phyloP scores from a whole-genome alignment of 2,797 vertebrate genomes.

The Acropternis orthonyx region DNA sequence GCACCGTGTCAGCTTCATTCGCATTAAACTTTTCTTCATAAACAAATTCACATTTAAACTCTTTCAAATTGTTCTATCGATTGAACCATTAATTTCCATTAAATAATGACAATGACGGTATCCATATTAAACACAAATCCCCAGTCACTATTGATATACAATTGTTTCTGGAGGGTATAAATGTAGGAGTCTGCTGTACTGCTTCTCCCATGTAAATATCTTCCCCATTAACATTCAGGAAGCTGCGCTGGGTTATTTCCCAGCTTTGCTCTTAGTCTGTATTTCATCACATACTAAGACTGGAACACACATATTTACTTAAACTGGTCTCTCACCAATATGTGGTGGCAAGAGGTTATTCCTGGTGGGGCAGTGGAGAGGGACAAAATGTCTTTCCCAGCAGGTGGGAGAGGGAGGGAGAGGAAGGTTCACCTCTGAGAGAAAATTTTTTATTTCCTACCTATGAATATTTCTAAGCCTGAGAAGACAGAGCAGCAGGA shows the following conservation, averaged over 20 bases:
- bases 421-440: neutral
- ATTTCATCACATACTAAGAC: neutral
- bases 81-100: neutral
- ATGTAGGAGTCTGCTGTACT: neutral
- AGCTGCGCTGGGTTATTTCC: neutral
- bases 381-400: accelerated
- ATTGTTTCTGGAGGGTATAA: neutral
- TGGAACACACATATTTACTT: neutral
- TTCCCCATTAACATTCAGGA: accelerated
- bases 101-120: neutral
- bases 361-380: neutral
- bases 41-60: neutral
- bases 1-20: neutral
- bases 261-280: neutral
- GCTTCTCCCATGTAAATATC: neutral
- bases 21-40: neutral
- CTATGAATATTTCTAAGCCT: neutral
- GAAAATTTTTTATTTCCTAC: neutral
- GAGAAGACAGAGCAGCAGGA: neutral
- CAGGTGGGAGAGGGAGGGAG: neutral
- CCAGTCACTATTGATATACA: neutral
- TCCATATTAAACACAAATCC: neutral
- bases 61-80: neutral
- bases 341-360: neutral
- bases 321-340: neutral